These are phyloP conservation scores for Trichoplax adhaerens DNA, from an alignment of 37 sponge, comb jelly and placozoan genomes.

Conservation along the genomic window DNA sequence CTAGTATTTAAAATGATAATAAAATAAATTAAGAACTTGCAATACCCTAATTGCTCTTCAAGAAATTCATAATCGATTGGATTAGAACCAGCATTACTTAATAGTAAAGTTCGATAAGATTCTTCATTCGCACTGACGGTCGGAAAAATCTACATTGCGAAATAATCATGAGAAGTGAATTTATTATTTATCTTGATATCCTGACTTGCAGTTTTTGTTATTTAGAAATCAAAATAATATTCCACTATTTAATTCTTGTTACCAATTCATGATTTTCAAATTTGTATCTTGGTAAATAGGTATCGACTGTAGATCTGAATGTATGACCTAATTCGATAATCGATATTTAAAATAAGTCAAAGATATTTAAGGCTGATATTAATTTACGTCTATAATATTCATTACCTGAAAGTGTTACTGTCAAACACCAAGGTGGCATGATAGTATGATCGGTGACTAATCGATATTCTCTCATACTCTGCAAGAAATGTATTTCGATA, in stretches of 20 bases:
- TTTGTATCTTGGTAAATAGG: conserved; percentile 32
- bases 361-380: too few relatives aligned
- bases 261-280: conserved; percentile 1
- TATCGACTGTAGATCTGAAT: conserved; percentile 33
- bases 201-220: too few relatives aligned
- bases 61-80: conserved; percentile 45
- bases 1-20: too few relatives aligned
- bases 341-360: too few relatives aligned
- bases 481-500: neutral
- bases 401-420: conserved; percentile 47
- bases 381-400: too few relatives aligned
- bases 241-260: too few relatives aligned
- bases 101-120: conserved; percentile 29
- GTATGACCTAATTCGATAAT: conserved; percentile 1
- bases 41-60: conserved; percentile 39
- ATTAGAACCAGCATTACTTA: conserved; percentile 51
- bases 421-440: conserved; percentile 62
- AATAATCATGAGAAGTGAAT: too few relatives aligned
- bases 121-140: conserved; percentile 26
- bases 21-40: neutral
- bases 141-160: conserved; percentile 26
- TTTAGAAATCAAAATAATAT: too few relatives aligned
- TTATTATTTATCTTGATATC: too few relatives aligned
- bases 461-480: conserved; percentile 24
- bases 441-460: conserved; percentile 22